Base-by-base conservation (phyloP, 2,888 invertebrate genomes). In the Latrodectus hesperus region DNA sequence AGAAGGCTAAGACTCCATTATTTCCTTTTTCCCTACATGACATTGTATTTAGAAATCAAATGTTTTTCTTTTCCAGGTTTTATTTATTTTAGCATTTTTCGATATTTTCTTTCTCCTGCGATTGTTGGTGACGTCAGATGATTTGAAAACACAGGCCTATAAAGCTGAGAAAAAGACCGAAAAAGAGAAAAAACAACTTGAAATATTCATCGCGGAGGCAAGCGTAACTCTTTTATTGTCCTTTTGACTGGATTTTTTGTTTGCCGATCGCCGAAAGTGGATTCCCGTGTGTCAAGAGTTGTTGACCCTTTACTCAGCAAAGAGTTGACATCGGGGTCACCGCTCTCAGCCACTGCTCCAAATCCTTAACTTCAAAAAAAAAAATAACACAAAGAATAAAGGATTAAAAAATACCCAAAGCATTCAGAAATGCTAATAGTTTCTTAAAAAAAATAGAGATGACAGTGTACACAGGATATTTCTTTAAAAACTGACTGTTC, bases 171-270 rank as follows among this genome's bases (percentile, higher is more conserved):
- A 60, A n/a, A 60, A 14, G 14, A 64, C 51, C 51, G 17, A 80
- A 80, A 79, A 85, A 64, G 52, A 52, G 14, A 67, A 74, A 75
- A 76, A 86, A 67, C 65, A 64, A 55, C 76, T 76, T 72, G 71
- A 86, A 80, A 81, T 86, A 86, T 86, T 86, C 76, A 86, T 86
- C 79, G 74, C 51, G 38, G 85, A 53, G 64, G 78, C 73, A 26
- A 80, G 74, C 85, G 79, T 74, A 85, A 85, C 85, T 85, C 80
- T 76, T 86, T 86, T 74, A 81, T 81, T 86, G 86, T 86, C 76
- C 86, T 67, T 76, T 74, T 85, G 79, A 85, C 79, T 85, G 73
- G 79, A 79, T 85, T 74, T 79, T 72, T 85, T 85, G 80, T 85
- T 84, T 80, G 75, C 80, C 55, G 76, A 81, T 86, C 80, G 76